Evolutionary conservation across 2,113 vertebrate species (phyloP), one percentile per base, ranked within the genome.

Genomic region (Regulus satrapa): DNA sequence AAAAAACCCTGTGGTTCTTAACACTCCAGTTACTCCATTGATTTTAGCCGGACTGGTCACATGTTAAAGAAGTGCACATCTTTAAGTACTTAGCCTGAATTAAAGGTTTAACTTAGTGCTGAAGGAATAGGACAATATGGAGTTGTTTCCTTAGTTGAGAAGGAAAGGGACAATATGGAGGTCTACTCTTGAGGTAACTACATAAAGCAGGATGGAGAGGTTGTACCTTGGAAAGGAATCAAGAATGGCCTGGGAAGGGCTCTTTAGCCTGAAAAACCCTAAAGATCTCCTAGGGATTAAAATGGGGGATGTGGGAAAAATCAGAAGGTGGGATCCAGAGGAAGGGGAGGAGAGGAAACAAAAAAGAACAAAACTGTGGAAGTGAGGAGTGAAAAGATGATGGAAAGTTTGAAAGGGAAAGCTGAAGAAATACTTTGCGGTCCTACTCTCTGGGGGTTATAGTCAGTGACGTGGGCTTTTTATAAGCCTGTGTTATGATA

Each of bases 401-500:
- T 51, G 45, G 63, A n/a, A 88, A 80, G 12, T 67, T 88, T 85
- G 88, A 96, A 88, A 82, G 31, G 14, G 58, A 95, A 94, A 88
- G 52, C 63, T 88, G 34, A 77, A 95, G 46, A 86, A 96, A 85
- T 52, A 62, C 8, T 93, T 77, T 74, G 25, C 40, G 74, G 19
- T 45, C 61, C 6, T 89, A 63, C 71, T 48, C 59, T 92, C 55
- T 66, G 40, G 19, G 74, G n/a, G 10, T 64, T 94, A 48, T 29
- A 73, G 54, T 79, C 74, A 66, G 34, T 83, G 46, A 94, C 85
- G 81, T 88, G 78, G 74, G 75, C 12, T 94, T 95, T 97, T 95
- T 85, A 92, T 58, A 59, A 85, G 67, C 34, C 69, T 66, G 0
- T 87, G 72, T 72, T 67, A 74, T 58, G 73, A 75, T 56, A 84